A percentile compares a stretch with the other conserved stretches of the same genome.
These are phyloP conservation scores for Mesoligia furuncula DNA, from an alignment of 2,888 invertebrate species.

Conservation along the genomic window DNA sequence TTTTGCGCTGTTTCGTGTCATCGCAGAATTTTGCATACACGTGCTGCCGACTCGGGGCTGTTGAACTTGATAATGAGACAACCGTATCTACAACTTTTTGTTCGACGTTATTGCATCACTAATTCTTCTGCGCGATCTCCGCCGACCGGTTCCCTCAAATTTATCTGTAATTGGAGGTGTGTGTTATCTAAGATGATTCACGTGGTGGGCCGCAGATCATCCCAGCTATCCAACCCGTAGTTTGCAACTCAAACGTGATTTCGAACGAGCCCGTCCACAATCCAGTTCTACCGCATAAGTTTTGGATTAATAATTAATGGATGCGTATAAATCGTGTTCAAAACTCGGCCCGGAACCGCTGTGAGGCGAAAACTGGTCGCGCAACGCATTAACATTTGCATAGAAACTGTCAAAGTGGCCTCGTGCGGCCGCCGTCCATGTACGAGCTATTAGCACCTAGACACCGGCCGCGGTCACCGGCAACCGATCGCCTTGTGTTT, in stretches of 20 bases:
- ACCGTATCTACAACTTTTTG: conserved; percentile 84
- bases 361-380: conserved; percentile 87
- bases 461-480: conserved; percentile 70
- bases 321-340: conserved; percentile 82
- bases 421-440: conserved; percentile 76
- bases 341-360: conserved; percentile 87
- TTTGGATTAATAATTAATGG: conserved; percentile 79
- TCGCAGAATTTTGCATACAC: conserved; percentile 88
- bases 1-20: conserved; percentile 80
- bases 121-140: conserved; percentile 75
- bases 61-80: conserved; percentile 90
- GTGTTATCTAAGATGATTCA: conserved; percentile 73
- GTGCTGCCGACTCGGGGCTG: conserved; percentile 88
- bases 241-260: conserved; percentile 55
- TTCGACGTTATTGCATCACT: conserved; percentile 84
- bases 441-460: conserved; percentile 85
- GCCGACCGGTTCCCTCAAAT: conserved; percentile 68
- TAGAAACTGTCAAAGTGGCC: conserved; percentile 89
- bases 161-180: conserved; percentile 61
- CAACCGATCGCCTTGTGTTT: conserved; percentile 68
- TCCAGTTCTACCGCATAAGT: conserved; percentile 79
- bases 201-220: conserved; percentile 52
- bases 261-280: conserved; percentile 71
- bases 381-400: conserved; percentile 89
- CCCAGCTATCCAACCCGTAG: conserved; percentile 22